Evolutionary conservation across 2,797 vertebrate species (phyloP).

Genomic region (Phyllotis vaccarum): DNA sequence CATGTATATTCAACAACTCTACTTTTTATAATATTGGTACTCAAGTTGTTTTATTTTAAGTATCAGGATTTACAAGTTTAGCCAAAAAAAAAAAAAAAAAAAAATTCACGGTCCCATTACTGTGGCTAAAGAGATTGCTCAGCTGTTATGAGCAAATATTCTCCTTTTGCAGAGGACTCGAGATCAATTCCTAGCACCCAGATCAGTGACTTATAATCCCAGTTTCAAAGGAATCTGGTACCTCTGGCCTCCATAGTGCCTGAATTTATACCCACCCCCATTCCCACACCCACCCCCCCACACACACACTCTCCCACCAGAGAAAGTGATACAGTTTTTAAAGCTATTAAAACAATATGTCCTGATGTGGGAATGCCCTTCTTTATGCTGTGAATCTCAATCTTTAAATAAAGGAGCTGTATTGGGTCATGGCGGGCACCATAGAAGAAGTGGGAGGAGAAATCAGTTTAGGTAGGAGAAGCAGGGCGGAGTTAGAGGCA

Average conservation of each 20-base stretch:
- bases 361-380: no score
- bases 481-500: no score
- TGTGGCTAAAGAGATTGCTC: background rate
- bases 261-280: background rate
- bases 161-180: background rate
- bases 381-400: no score
- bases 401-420: no score
- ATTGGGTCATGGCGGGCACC: no score
- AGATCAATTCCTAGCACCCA: background rate
- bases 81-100: background rate
- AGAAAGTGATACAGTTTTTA: background rate
- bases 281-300: background rate
- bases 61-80: background rate
- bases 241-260: background rate
- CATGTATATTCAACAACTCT: slow-evolving; percentile 18
- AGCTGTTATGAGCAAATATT: background rate
- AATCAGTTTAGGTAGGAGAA: no score
- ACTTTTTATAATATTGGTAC: background rate
- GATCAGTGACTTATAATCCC: background rate
- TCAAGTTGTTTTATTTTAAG: slow-evolving; percentile 45
- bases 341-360: background rate
- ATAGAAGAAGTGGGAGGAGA: no score
- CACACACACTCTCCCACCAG: background rate
- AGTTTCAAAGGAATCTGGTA: background rate
- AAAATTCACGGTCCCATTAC: background rate